Base-by-base conservation (phyloP, 2,113 vertebrate species). In the Chitala chitala region DNA sequence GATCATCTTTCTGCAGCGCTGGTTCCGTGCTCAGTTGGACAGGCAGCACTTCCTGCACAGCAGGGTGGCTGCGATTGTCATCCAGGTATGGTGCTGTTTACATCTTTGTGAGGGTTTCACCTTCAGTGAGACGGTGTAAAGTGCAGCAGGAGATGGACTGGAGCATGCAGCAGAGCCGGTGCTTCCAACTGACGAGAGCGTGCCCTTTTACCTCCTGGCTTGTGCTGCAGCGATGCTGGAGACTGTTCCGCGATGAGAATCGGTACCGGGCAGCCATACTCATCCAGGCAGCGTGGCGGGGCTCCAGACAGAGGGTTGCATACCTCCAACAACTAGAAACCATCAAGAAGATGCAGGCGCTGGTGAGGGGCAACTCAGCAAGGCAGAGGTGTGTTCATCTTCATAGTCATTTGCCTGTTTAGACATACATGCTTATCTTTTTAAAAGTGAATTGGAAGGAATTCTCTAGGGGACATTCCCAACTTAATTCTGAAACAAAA, bases 1-100 rank as follows among this genome's bases (percentile, higher is more conserved):
- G 82, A 99, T 98, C 78, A 80, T 98, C 77, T 92, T 95, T 33
- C 91, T 99, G 9, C 96, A 99, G 85, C 93, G 91, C 83, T 95
- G 95, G 88, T 92, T 94, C 82, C 91, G 92, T 74, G 91, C 91
- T 85, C 88, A 82, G 51, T 83, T 97, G 56, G 93, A 95, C 72
- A 91, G 93, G 76, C 89, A 88, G 0, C 91, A 90, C 48, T 99
- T 95, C 54, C 74, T 96, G 50, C 87, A 88, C 51, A 89, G 86
- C 82, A 90, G 84, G 69, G 87, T 83, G 42, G 94, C 95, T 0
- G 89, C 93, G 0, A 0, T 89, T 20, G 77, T 91, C n/a, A 82
- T 99, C 74, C 96, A 99, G 93, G 95, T 98, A 85, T 6, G 31
- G 17, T 8, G 15, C 10, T 5, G 15, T 10, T 1, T 3, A n/a